Base-by-base conservation (phyloP, 1,140 invertebrate species). In the Brachionus rubens region DNA sequence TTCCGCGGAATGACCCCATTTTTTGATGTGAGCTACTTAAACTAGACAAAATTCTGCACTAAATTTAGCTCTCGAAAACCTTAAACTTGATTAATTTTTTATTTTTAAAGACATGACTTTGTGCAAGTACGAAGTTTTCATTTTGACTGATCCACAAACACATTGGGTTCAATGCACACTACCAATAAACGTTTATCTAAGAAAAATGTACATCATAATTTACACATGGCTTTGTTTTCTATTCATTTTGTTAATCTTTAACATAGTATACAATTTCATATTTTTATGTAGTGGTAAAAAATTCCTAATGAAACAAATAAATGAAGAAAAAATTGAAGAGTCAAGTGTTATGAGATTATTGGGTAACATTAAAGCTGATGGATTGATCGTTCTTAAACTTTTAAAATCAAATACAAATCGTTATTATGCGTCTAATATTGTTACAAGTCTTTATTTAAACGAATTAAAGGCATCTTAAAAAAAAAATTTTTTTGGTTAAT, bases 351-450 rank as follows among this genome's bases (percentile, higher is more conserved):
- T n/a, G 7, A 10, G 24, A 12, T 36, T 70, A 1, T 43, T 24
- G 3, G 7, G 3, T 3, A 5, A 21, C 19, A 16, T 70, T n/a
- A 70, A 28, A 50, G 10, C 16, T 7, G 65, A 70, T 50, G 65
- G 65, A 2, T 7, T 70, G 9, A 14, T 70, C 16, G 24, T 70
- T 30, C 16, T 70, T 9, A 70, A 50, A 19, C 30, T 70, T 10
- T 4, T 70, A n/a, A 70, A 70, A 46, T 46, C 40, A 41, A 70
- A 70, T 70, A 70, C 65, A 46, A 70, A 50, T 70, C 14, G 19
- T 30, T 70, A 43, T 46, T 28, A 70, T 36, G 40, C 47, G 26
- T 46, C 65, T 19, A 26, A 19, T 41, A 46, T 70, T 16, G 33
- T 41, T 16, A 14, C 40, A 0, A 46, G 46, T 28, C 33, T 70